Base-by-base conservation (phyloP, 2,888 invertebrate species). In the Agrochola macilenta region DNA sequence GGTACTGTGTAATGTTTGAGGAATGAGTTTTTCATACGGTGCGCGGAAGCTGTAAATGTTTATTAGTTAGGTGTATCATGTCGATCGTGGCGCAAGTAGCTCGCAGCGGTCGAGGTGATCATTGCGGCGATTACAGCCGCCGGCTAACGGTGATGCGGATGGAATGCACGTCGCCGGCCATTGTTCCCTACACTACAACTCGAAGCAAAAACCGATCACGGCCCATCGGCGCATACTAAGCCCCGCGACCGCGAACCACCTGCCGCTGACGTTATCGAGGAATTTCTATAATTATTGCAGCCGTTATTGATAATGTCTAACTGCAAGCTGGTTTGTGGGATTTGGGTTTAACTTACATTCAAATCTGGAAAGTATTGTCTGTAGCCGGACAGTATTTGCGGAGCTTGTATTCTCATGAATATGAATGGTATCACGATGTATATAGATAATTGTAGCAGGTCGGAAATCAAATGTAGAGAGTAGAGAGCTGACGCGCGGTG, bases 91-190 rank as follows among this genome's bases (percentile, higher is more conserved):
- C 80, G 84, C 86, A 79, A 77, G 82, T 81, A 82, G 84, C 84
- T 81, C 82, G 82, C 81, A 80, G 81, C 81, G 79, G 83, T 46
- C 82, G 86, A 85, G 88, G 88, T 89, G 92, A 92, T 92, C 91
- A 93, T 93, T 89, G 94, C 91, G 84, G 87, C 93, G 92, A 95
- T 94, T 93, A 94, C 92, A 88, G 89, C 89, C 91, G 92, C 85
- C 91, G 91, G 90, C 88, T 96, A 95, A 96, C 96, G 96, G 96
- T 95, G 95, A 90, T 91, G 90, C 88, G 86, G 91, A 89, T 91
- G 96, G 96, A 95, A 95, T 96, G 96, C 90, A 91, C 92, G 93
- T 84, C 92, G 86, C 79, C 88, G 93, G 93, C 93, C 95, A 95
- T 96, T 96, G 95, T 96, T 95, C 92, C 92, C 91, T 89, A 88